Conservation (phyloP, 2,888 invertebrate genomes). For the Leptinotarsa tumamoca region DNA sequence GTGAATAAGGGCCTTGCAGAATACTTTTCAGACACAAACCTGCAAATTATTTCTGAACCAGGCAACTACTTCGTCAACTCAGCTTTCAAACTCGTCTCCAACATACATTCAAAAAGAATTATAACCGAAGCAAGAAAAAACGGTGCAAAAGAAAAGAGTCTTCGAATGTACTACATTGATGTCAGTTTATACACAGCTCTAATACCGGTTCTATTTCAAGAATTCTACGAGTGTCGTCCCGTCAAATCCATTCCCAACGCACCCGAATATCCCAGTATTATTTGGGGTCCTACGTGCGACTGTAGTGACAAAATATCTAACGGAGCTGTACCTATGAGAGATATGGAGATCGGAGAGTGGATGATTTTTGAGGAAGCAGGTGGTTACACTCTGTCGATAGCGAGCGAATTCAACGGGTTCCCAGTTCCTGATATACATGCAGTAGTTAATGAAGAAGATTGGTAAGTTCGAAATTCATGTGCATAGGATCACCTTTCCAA, state of each 20-base stretch:
- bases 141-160: conserved; percentile 11
- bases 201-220: conserved; percentile 15
- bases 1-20: conserved; percentile 69
- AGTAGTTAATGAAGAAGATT: conserved; percentile 60
- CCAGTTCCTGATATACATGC: conserved; percentile 64
- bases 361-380: conserved; percentile 74
- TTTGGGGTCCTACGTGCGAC: conserved; percentile 70
- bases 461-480: conserved; percentile 53
- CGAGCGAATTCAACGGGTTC: conserved; percentile 74
- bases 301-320: conserved; percentile 69
- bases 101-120: conserved; percentile 65
- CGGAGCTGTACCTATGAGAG: conserved; percentile 67
- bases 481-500: too few relatives aligned
- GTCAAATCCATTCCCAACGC: conserved; percentile 11
- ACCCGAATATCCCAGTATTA: conserved; percentile 30
- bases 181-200: conserved; percentile 26
- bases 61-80: conserved; percentile 74
- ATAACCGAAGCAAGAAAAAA: conserved; percentile 41
- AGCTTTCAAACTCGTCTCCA: conserved; percentile 71
- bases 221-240: conserved; percentile 39
- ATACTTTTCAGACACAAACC: conserved; percentile 67
- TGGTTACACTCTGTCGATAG: conserved; percentile 69
- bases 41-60: conserved; percentile 72
- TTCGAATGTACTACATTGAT: conserved; percentile 35
- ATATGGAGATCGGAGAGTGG: conserved; percentile 69